These are phyloP conservation scores for Linnaemya vulpina DNA, from an alignment of 2,888 invertebrate species.

Conservation along the genomic window DNA sequence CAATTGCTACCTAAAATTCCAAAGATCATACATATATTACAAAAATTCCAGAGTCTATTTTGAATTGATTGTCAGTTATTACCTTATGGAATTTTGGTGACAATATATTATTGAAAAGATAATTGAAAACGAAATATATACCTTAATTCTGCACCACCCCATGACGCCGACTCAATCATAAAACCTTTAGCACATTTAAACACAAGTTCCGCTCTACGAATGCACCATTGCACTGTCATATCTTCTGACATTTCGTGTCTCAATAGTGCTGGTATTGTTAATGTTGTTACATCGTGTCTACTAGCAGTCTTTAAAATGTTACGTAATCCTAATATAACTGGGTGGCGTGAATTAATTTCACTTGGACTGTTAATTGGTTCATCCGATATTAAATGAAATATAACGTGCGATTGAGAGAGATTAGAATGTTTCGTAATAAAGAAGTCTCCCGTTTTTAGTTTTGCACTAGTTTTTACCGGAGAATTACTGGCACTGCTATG, in stretches of 20 bases:
- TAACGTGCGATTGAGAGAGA: conserved; percentile 95
- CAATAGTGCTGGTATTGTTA: conserved; percentile 96
- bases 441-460: conserved; percentile 92
- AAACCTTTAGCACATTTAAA: conserved; percentile 99
- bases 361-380: conserved; percentile 87
- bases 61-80: no score
- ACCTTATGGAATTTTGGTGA: no score
- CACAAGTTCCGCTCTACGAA: conserved; percentile 96
- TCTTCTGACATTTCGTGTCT: conserved; percentile 97
- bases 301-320: conserved; percentile 98
- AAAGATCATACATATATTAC: no score
- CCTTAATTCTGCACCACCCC: conserved; percentile 94
- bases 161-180: conserved; percentile 98
- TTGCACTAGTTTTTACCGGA: conserved; percentile 82
- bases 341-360: conserved; percentile 98
- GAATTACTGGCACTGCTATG: conserved; percentile 74
- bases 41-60: no score
- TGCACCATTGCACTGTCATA: conserved; percentile 98
- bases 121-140: conserved; percentile 82
- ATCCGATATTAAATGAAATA: conserved; percentile 97
- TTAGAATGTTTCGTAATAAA: conserved; percentile 95
- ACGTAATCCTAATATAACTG: conserved; percentile 95
- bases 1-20: no score
- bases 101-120: background rate
- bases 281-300: conserved; percentile 94